Evolutionary conservation across 2,888 invertebrate genomes (phyloP), one percentile per base, ranked within the genome.

Genomic region (Chydorus sphaericus): DNA sequence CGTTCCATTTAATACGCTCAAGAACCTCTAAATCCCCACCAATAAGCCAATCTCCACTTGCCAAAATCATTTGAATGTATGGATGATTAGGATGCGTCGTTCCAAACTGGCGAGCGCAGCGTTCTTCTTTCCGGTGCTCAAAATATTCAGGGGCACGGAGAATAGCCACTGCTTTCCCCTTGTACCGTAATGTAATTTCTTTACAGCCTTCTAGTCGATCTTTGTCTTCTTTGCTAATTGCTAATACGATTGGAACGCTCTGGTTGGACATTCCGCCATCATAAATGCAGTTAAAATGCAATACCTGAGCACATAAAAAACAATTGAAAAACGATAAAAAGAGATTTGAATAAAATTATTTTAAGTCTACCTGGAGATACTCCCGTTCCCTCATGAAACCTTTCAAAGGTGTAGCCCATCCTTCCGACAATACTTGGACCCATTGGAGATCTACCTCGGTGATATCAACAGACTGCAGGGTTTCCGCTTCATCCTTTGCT

Each of bases 341-440:
- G 11, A 5, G 5, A 37, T 28, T 30, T 50, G 11, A 29, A 20
- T 30, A 3, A 31, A 8, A 29, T 28, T 10, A 14, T 8, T 14
- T 6, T 2, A 5, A 26, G 44, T 26, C 6, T 62, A 82, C 81
- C 75, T 90, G 88, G 29, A 98, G 76, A 71, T 84, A 97, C 69
- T 98, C 89, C 56, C 83, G 78, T 75, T 99, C 98, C 31, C 89
- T 77, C 98, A 98, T 99, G 68, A 99, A 98, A 14, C 98, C 98
- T 63, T 80, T 82, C n/a, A 99, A 74, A 0, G 98, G 98, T 55
- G 86, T 82, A 0, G 96, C 97, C 98, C 98, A 98, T 1, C 98
- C 98, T 75, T 98, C 98, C 1, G 91, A 82, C 38, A 98, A 71
- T 1, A 98, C 83, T 74, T 87, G 93, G 1, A 97, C 76, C 98